Evolutionary conservation across 2,888 invertebrate genomes (phyloP).

Genomic region (Papilio elwesi): DNA sequence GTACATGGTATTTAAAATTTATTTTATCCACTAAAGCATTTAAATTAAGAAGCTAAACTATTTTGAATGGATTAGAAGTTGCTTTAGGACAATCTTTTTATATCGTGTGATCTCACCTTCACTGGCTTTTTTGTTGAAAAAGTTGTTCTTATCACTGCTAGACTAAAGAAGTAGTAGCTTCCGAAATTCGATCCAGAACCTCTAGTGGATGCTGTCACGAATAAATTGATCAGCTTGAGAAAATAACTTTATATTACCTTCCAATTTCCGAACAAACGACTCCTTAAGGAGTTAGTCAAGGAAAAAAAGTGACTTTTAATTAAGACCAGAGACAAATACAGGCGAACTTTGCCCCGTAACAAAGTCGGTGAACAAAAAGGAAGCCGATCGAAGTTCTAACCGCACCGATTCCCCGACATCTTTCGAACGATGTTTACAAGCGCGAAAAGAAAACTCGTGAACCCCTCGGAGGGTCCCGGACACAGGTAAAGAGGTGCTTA

Average conservation of each 20-base stretch:
- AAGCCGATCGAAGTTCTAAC: constrained; percentile 65
- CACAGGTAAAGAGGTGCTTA: constrained; percentile 54
- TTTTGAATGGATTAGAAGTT: too few relatives aligned
- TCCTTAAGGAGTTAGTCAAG: constrained; percentile 14
- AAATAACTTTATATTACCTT: constrained; percentile 19
- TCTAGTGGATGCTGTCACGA: too few relatives aligned
- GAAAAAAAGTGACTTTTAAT: constrained; percentile 39
- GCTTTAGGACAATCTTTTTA: too few relatives aligned
- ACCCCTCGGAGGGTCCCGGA: constrained; percentile 56
- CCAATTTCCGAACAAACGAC: constrained; percentile 18
- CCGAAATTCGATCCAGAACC: too few relatives aligned
- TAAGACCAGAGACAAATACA: constrained; percentile 31
- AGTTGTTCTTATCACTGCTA: too few relatives aligned
- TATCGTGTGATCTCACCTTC: too few relatives aligned
- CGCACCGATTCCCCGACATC: constrained; percentile 71
- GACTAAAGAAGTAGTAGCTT: too few relatives aligned
- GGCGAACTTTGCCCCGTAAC: constrained; percentile 38
- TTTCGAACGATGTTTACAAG: constrained; percentile 76
- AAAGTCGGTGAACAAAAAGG: constrained; percentile 49
- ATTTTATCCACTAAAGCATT: too few relatives aligned
- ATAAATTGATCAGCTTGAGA: not conserved
- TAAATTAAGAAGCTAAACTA: too few relatives aligned
- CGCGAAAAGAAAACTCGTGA: constrained; percentile 61
- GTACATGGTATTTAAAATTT: too few relatives aligned
- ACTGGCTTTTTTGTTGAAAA: too few relatives aligned